These are phyloP conservation scores for Dexiosoma caninum DNA, from an alignment of 2,888 invertebrate species.

Conservation along the genomic window DNA sequence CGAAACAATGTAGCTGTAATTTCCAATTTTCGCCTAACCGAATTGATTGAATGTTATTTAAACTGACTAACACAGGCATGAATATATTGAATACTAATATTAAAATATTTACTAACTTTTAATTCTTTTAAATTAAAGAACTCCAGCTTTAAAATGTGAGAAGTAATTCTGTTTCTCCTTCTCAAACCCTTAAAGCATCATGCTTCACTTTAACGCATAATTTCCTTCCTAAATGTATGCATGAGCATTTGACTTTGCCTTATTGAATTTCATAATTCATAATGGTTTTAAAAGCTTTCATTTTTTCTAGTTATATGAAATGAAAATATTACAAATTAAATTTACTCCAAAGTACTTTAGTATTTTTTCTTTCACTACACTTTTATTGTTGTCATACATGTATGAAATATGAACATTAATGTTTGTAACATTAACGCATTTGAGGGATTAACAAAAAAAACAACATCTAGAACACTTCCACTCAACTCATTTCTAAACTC, in stretches of 20 bases:
- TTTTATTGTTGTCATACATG: background rate
- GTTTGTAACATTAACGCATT: conserved; percentile 53
- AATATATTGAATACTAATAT: too few relatives aligned
- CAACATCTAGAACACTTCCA: conserved; percentile 15
- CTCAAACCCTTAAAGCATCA: conserved; percentile 36
- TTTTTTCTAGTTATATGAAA: background rate
- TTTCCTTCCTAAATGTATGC: conserved; percentile 11
- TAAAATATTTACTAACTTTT: too few relatives aligned
- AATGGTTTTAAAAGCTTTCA: conserved; percentile 50
- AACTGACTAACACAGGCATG: too few relatives aligned
- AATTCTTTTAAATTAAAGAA: too few relatives aligned
- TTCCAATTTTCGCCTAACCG: too few relatives aligned
- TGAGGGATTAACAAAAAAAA: conserved; percentile 40
- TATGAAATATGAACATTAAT: conserved; percentile 32
- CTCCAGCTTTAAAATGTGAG: background rate
- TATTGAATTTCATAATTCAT: conserved; percentile 46
- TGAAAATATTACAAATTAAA: conserved; percentile 60
- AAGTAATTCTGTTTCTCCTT: background rate
- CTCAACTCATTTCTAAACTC: conserved; percentile 49
- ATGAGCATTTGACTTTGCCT: background rate
- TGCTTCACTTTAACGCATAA: background rate
- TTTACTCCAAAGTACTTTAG: conserved; percentile 52
- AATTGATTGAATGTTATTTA: too few relatives aligned
- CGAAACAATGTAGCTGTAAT: too few relatives aligned
- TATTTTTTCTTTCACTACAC: conserved; percentile 1